These are phyloP conservation scores for Saguinus midas DNA, from an alignment of 2,113 vertebrate species.

Conservation along the genomic window DNA sequence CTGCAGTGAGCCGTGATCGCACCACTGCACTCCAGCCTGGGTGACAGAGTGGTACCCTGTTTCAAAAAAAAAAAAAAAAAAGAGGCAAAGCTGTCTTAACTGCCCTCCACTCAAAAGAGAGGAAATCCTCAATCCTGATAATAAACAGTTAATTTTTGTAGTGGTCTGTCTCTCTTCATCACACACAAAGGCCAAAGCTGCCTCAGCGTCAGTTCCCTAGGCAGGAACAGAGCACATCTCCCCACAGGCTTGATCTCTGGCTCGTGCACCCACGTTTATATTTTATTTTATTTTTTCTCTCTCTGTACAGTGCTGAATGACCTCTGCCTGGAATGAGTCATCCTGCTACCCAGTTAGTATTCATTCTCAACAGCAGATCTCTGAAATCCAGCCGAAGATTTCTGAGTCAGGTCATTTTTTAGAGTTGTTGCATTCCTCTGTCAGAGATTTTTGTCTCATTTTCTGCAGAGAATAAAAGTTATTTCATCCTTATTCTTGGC, in stretches of 20 bases:
- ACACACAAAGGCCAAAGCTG: neutral
- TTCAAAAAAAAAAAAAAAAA: too few species aligned
- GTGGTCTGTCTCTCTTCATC: neutral
- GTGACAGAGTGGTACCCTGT: too few species aligned
- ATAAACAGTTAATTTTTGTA: neutral
- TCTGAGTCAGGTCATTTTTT: conserved; percentile 69
- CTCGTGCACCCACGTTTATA: neutral
- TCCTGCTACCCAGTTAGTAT: conserved; percentile 18
- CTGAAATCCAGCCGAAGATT: conserved; percentile 60
- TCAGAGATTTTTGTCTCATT: conserved; percentile 63
- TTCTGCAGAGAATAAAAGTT: conserved; percentile 42
- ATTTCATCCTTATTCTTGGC: conserved; percentile 30
- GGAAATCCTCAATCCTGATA: neutral
- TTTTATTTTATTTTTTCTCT: neutral
- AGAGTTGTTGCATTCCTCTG: conserved; percentile 54
- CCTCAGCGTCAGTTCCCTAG: neutral
- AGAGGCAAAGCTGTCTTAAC: neutral
- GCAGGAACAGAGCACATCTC: neutral
- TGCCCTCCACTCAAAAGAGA: neutral
- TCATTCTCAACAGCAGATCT: conserved; percentile 37
- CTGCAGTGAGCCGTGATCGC: too few species aligned
- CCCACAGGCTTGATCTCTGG: neutral
- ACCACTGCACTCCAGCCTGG: too few species aligned
- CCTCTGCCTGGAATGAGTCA: conserved; percentile 62
- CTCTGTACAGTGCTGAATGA: neutral